A percentile compares a stretch with the other conserved stretches of the same genome.
phyloP scores from a whole-genome alignment of 2,888 invertebrate species.

The Tetragonula carbonaria region DNA sequence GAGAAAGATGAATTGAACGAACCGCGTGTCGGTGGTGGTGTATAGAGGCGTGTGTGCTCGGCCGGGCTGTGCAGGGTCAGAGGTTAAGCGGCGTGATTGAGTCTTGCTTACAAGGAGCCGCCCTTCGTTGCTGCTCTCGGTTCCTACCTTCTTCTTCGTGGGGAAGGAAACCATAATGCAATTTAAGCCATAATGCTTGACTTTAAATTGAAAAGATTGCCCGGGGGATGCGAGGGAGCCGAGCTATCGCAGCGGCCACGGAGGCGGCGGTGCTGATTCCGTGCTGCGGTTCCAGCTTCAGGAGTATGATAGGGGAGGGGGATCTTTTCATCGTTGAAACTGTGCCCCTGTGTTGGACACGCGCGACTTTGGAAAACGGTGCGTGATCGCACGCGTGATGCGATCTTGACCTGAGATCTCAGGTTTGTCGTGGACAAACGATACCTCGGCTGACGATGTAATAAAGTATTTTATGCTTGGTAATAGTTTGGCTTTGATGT shows the following conservation, averaged over 20 bases:
- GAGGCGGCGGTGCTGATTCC: constrained; percentile 48
- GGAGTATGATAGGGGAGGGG: constrained; percentile 29
- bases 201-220: constrained; percentile 84
- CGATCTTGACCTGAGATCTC: neutral
- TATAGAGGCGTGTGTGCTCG: constrained; percentile 45
- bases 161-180: constrained; percentile 83
- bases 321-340: neutral
- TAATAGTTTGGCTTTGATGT: too few relatives aligned
- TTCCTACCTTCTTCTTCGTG: constrained; percentile 72
- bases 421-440: neutral
- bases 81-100: constrained; percentile 84
- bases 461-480: too few relatives aligned
- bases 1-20: constrained; percentile 22
- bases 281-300: constrained; percentile 33
- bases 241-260: constrained; percentile 47
- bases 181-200: constrained; percentile 84
- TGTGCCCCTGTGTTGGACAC: neutral
- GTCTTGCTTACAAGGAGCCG: constrained; percentile 83
- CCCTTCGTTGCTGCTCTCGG: constrained; percentile 75
- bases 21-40: constrained; percentile 17
- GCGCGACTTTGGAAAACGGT: neutral
- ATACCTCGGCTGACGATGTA: neutral
- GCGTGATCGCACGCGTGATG: neutral
- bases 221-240: constrained; percentile 83
- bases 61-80: constrained; percentile 75